A percentile compares a stretch with the other conserved stretches of the same genome.
These are phyloP conservation scores for Monopterus albus DNA, from an alignment of 2,113 vertebrate species.

Conservation along the genomic window DNA sequence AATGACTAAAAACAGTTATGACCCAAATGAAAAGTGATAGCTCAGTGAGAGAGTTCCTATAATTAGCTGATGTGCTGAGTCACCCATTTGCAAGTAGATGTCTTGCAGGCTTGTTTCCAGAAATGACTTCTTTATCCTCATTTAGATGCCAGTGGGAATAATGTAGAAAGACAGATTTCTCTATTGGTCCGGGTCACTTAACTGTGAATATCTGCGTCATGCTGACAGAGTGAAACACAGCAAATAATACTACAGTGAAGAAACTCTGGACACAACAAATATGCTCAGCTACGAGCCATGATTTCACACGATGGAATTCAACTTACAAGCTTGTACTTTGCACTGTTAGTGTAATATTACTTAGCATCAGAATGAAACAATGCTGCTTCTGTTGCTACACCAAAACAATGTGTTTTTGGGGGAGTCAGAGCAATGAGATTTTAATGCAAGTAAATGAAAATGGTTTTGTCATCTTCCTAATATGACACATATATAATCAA, in stretches of 20 bases:
- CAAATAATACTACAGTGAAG: too few relatives aligned
- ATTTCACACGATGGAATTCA: too few relatives aligned
- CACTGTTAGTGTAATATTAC: too few relatives aligned
- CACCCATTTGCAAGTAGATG: not conserved
- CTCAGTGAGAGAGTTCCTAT: not conserved
- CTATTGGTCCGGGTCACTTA: not conserved
- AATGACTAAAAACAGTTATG: slow-evolving; percentile 3
- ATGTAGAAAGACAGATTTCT: slow-evolving; percentile 13
- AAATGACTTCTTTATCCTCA: slow-evolving; percentile 5
- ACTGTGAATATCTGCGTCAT: not conserved
- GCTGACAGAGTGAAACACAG: not conserved
- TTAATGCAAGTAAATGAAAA: too few relatives aligned
- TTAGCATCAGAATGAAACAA: too few relatives aligned
- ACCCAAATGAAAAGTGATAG: slow-evolving; percentile 14
- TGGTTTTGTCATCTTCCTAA: too few relatives aligned
- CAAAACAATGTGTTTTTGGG: too few relatives aligned
- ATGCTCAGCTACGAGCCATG: not conserved
- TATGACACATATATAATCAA: too few relatives aligned
- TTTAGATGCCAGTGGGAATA: slow-evolving; percentile 3
- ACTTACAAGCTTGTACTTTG: not conserved
- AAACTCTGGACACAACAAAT: not conserved
- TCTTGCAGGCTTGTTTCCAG: slow-evolving; percentile 21
- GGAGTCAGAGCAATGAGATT: too few relatives aligned
- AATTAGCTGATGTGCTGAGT: slow-evolving; percentile 20
- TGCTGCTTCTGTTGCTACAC: too few relatives aligned